Evolutionary conservation across 1,140 invertebrate genomes (phyloP), one percentile per base, ranked within the genome.

Genomic region (Manduca sexta): DNA sequence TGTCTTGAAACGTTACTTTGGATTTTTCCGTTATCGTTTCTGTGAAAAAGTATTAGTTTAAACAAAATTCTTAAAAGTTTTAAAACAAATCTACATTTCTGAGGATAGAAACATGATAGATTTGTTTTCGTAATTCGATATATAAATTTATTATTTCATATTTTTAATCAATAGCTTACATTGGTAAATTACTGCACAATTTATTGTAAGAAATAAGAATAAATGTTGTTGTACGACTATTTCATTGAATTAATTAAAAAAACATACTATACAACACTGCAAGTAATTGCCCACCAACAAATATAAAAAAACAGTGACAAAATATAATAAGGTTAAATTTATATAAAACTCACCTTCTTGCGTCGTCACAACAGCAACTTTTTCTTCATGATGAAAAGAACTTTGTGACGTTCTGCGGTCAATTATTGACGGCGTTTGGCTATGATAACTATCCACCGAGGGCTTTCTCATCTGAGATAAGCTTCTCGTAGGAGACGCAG

Each of bases 401-500:
- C 76, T 77, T 73, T 85, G 82, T 48, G 79, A 85, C 54, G 70
- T 77, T 73, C 76, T 82, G 59, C 79, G 68, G 69, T 83, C 82
- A 66, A 74, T 63, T 53, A 83, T 51, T 39, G 79, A 79, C 16
- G 76, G 74, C 47, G 76, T 65, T 67, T 80, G 79, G 69, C 79
- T 83, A 14, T 81, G 77, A 45, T 85, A 83, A 55, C 82, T 85
- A 56, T 85, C 82, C 11, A 82, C 73, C 16, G 82, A 85, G 38
- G 82, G 74, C 49, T 85, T 85, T 34, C 82, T 73, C 38, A 67
- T 64, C 68, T 69, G 61, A 17, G 71, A 65, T 29, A 67, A 49
- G 49, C 57, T 75, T 47, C 69, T 82, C n/a, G 76, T 74, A 16
- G 79, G 82, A 16, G 82, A 85, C 15, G 74, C 64, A 53, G 65